Evolutionary conservation across 2,797 vertebrate genomes (phyloP).

Genomic region (Amphiprion clarkii): DNA sequence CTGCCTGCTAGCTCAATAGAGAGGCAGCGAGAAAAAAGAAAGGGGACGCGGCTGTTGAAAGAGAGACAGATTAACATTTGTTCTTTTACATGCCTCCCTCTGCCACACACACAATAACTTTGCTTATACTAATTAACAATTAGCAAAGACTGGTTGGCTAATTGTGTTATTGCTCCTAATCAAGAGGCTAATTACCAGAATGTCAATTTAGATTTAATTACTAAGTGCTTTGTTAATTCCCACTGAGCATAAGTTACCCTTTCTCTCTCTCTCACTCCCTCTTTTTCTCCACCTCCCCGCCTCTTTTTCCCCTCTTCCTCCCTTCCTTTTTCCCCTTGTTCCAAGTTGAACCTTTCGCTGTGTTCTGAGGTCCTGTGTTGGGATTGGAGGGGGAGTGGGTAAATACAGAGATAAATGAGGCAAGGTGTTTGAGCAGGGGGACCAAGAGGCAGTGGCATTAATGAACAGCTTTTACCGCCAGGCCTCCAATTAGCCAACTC

Average conservation of each 20-base stretch:
- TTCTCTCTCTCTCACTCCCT: constrained; percentile 51
- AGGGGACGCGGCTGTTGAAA: constrained; percentile 81
- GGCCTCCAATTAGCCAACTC: constrained; percentile 83
- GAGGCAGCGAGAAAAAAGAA: constrained; percentile 71
- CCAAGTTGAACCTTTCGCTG: constrained; percentile 66
- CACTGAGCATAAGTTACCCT: constrained; percentile 86
- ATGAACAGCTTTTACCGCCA: constrained; percentile 83
- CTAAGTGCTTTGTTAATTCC: constrained; percentile 94
- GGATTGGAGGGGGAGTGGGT: constrained; percentile 61
- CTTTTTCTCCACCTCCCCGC: constrained; percentile 41
- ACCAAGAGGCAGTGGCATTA: constrained; percentile 80
- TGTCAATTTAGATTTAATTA: constrained; percentile 99
- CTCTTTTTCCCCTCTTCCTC: constrained; percentile 45
- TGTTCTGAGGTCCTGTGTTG: constrained; percentile 71
- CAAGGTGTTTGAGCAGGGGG: constrained; percentile 77
- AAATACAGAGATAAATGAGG: constrained; percentile 85
- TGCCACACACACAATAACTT: constrained; percentile 88
- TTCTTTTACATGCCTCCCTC: constrained; percentile 87
- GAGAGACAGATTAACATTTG: constrained; percentile 89
- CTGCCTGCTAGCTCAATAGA: constrained; percentile 76
- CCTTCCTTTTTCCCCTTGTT: constrained; percentile 58
- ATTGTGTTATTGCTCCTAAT: constrained; percentile 99
- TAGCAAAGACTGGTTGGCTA: constrained; percentile 94
- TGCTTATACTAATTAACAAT: constrained; percentile 98
- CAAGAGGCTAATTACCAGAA: constrained; percentile 99